Conservation (phyloP, 2,888 invertebrate genomes). For the Pollenia griseotomentosa region DNA sequence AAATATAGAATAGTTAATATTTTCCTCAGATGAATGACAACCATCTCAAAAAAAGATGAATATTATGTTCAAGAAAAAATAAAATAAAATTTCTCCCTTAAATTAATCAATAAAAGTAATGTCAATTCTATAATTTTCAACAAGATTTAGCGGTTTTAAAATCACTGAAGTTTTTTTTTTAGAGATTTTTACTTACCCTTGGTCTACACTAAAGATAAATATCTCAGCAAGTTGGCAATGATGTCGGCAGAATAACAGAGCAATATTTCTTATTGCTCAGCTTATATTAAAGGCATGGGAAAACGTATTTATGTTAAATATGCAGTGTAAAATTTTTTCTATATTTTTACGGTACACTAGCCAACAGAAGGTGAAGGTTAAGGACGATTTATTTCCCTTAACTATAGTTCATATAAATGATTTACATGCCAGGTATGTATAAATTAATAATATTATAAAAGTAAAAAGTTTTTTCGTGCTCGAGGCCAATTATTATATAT, state of each 20-base stretch:
- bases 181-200: too few relatives aligned
- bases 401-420: constrained; percentile 83
- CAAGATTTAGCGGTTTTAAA: neutral
- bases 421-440: constrained; percentile 82
- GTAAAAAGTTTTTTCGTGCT: too few relatives aligned
- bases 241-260: too few relatives aligned
- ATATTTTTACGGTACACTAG: constrained; percentile 21
- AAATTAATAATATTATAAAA: neutral
- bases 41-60: constrained; percentile 21
- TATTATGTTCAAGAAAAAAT: constrained; percentile 38
- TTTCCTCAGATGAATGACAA: constrained; percentile 33
- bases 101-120: constrained; percentile 48
- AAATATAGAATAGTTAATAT: constrained; percentile 40
- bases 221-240: too few relatives aligned
- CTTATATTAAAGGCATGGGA: too few relatives aligned
- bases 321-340: too few relatives aligned
- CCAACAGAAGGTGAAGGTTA: constrained; percentile 52
- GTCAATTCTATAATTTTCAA: neutral
- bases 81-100: constrained; percentile 42
- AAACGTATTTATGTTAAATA: too few relatives aligned
- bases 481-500: too few relatives aligned
- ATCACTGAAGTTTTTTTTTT: neutral
- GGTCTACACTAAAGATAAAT: too few relatives aligned
- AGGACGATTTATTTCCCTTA: constrained; percentile 79
- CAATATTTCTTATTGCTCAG: too few relatives aligned